Evolutionary conservation across 2,113 vertebrate genomes (phyloP), one percentile per base, ranked within the genome.

Genomic region (Stictonetta naevosa): DNA sequence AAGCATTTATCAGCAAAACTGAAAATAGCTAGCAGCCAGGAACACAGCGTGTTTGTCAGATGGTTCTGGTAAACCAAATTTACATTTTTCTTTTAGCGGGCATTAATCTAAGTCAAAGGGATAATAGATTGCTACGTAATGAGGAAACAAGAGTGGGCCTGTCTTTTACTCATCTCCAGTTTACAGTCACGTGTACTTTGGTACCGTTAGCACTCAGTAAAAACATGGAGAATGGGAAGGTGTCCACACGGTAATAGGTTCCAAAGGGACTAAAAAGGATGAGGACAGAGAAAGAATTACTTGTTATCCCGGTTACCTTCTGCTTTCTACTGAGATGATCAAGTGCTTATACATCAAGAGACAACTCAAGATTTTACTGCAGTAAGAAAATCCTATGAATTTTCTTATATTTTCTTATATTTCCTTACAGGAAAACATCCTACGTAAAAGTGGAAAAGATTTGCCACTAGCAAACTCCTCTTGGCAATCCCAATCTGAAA

Each of bases 81-180:
- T 36, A 72, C 23, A 2, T 85, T 55, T 69, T 66, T 40, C 59
- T 78, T 90, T 56, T 63, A 68, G 73, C 50, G 91, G 78, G 90
- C 68, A 68, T 94, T 84, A 60, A 86, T 83, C 82, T 86, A 58
- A 75, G 84, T 92, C 88, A 90, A 69, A 75, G 28, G 78, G 77
- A 58, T 56, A 64, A 78, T 13, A 94, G 83, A 90, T 12, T 68
- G 91, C 67, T 66, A 73, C 2, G 15, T 82, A 69, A 84, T 29
- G 82, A 89, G 86, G 67, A 58, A 85, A 90, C 20, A 58, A 85
- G 85, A 91, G 60, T 73, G 53, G 73, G 42, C 86, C 88, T 71
- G 10, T 0, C 2, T 29, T 69, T 56, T 28, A 9, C 85, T 50
- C 64, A 2, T 21, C 63, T 8, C 73, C 6, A 6, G 74, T 67